These are phyloP conservation scores for Achlya flavicornis DNA, from an alignment of 2,888 invertebrate species.

Conservation along the genomic window DNA sequence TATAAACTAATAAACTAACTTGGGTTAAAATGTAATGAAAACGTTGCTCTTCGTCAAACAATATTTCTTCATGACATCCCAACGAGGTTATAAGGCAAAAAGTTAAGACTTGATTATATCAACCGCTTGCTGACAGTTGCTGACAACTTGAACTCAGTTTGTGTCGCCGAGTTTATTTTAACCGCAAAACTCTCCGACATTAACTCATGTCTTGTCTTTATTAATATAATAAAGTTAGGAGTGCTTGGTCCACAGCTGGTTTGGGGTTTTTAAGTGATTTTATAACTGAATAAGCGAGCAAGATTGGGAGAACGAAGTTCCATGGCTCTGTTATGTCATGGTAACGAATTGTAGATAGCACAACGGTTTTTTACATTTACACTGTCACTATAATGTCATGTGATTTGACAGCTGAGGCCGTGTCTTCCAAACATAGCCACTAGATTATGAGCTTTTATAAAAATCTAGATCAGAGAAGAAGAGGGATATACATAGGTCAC, in stretches of 20 bases:
- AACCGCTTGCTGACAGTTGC: constrained; percentile 7
- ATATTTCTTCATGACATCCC: neutral
- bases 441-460: too few relatives aligned
- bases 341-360: too few relatives aligned
- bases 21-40: neutral
- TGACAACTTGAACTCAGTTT: constrained; percentile 4
- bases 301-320: neutral
- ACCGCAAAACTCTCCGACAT: constrained; percentile 28
- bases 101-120: constrained; percentile 8
- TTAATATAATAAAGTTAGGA: constrained; percentile 35
- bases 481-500: too few relatives aligned
- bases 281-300: constrained; percentile 21
- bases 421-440: too few relatives aligned
- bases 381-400: too few relatives aligned
- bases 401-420: too few relatives aligned
- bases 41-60: neutral
- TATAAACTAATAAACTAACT: too few relatives aligned
- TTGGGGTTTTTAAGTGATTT: constrained; percentile 18
- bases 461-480: too few relatives aligned
- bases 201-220: constrained; percentile 27
- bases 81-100: constrained; percentile 3
- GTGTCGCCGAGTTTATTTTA: constrained; percentile 34
- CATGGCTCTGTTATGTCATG: neutral
- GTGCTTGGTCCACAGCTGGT: constrained; percentile 26
- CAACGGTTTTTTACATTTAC: too few relatives aligned